Conservation (phyloP, 1,140 invertebrate genomes). For the Stegodyphus dumicola region DNA sequence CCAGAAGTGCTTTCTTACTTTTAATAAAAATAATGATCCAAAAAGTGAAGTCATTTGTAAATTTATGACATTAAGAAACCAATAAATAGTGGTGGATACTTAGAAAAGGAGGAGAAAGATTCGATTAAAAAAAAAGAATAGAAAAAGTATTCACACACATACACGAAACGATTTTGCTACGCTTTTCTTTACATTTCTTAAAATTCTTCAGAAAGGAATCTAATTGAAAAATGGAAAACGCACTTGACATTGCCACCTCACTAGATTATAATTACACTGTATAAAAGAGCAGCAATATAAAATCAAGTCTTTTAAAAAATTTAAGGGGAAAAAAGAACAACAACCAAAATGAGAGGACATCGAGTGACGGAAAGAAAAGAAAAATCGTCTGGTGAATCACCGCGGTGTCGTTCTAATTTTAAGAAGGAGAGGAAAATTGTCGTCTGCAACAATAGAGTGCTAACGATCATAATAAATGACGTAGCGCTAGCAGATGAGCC, state of each 20-base stretch:
- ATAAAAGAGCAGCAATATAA: not conserved
- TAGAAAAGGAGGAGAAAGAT: too few relatives aligned
- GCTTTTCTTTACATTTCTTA: too few relatives aligned
- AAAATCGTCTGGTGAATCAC: conserved; percentile 34
- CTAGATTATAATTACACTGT: not conserved
- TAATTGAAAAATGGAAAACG: not conserved
- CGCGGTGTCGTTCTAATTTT: conserved; percentile 43
- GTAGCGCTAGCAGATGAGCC: not conserved
- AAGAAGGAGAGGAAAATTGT: conserved; percentile 32
- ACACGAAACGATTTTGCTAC: too few relatives aligned
- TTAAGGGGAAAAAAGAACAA: not conserved
- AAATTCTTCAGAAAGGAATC: not conserved
- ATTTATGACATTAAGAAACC: too few relatives aligned
- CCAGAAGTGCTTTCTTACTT: too few relatives aligned
- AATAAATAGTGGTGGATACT: too few relatives aligned
- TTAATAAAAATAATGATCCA: too few relatives aligned
- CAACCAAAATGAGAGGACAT: not conserved
- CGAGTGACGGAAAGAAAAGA: not conserved
- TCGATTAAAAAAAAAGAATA: too few relatives aligned
- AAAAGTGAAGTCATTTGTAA: too few relatives aligned
- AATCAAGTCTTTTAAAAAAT: not conserved
- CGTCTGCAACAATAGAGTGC: conserved; percentile 50
- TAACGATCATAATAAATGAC: conserved; percentile 54
- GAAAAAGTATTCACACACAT: too few relatives aligned
- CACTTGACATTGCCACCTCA: not conserved